Evolutionary conservation across 2,888 invertebrate species (phyloP), one percentile per base, ranked within the genome.

Genomic region (Diadegma fenestrale): DNA sequence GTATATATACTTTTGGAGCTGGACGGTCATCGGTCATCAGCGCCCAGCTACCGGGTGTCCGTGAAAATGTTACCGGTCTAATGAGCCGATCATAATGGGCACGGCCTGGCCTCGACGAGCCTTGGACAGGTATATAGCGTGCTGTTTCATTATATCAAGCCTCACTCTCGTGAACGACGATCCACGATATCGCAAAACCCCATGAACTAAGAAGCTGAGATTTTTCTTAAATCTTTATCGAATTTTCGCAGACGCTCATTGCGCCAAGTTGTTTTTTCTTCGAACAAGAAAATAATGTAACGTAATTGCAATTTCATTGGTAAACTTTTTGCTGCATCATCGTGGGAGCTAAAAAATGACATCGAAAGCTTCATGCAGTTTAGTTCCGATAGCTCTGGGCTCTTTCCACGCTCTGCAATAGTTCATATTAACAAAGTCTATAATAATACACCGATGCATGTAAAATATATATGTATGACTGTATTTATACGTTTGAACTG

Each of bases 1-100:
- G 33, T 54, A 43, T 63, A 33, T 19, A 19, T 22, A 78, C 64
- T 37, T 61, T 26, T 61, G 41, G 33, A 79, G 37, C 69, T 54
- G 64, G 51, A 71, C 80, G 88, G 87, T 87, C 89, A 90, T 92
- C 89, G 88, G 89, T 92, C 90, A 92, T 92, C 91, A 91, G 88
- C 82, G 87, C 87, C 64, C 58, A 30, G 90, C 90, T 91, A 90
- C 91, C 89, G 90, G 88, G 89, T 91, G 89, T 89, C 89, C 87
- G 84, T 88, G 88, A 89, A 91, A 92, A 90, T 88, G 89, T 89
- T 89, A 79, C 88, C 86, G 78, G 87, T 87, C 87, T 89, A 90
- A 90, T 90, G 91, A 91, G 88, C 90, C 90, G 88, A 88, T 88
- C 85, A 89, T 90, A 91, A 91, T 89, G 87, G 87, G 86, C 84